Evolutionary conservation across 2,888 invertebrate genomes (phyloP).

Genomic region (Conistra vaccinii): DNA sequence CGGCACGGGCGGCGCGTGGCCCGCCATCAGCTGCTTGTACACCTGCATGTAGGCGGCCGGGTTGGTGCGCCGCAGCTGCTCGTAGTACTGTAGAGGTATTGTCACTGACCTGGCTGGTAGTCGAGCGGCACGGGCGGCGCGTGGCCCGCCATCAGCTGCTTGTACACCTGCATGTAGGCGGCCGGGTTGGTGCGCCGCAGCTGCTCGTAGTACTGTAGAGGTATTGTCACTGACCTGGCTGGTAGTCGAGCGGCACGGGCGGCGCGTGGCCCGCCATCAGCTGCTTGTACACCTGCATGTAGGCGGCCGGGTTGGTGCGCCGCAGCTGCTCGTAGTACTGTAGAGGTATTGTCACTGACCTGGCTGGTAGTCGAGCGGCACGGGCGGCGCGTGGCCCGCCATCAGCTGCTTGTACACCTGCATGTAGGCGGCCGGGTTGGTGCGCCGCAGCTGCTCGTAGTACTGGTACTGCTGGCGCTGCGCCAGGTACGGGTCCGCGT

Average conservation of each 20-base stretch:
- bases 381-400: slow-evolving; percentile 78
- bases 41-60: no score
- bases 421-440: slow-evolving; percentile 95
- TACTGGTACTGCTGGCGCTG: slow-evolving; percentile 93
- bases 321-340: slow-evolving; percentile 95
- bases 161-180: no score
- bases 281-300: slow-evolving; percentile 94
- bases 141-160: no score
- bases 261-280: slow-evolving; percentile 89
- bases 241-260: slow-evolving; percentile 53
- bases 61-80: no score
- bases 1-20: no score
- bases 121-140: no score
- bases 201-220: no score
- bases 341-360: no score
- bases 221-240: slow-evolving; percentile 34
- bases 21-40: no score
- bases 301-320: slow-evolving; percentile 94
- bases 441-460: slow-evolving; percentile 94
- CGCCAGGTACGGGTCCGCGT: slow-evolving; percentile 90
- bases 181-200: no score
- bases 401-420: slow-evolving; percentile 94
- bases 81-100: no score
- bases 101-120: no score
- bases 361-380: slow-evolving; percentile 51